Conservation (phyloP, 2,888 invertebrate species). For the Antheraea assamensis region DNA sequence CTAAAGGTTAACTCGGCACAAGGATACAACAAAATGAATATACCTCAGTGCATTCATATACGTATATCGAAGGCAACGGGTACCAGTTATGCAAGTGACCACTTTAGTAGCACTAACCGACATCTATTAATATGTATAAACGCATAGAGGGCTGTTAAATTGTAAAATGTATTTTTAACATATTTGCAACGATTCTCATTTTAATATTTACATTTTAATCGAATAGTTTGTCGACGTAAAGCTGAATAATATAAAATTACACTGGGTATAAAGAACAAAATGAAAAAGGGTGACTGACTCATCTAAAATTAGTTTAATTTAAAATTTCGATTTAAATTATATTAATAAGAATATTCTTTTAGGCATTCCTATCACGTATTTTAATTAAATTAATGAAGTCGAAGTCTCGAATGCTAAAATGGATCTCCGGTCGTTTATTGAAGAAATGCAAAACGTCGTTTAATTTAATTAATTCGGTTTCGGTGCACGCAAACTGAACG, state of each 20-base stretch:
- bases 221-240: background rate
- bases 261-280: too few species aligned
- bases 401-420: background rate
- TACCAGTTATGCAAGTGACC: background rate
- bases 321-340: background rate
- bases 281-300: too few species aligned
- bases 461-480: background rate
- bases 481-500: background rate
- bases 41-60: background rate
- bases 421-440: background rate
- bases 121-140: conserved; percentile 1
- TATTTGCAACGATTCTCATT: background rate
- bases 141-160: background rate
- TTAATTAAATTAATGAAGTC: conserved; percentile 15
- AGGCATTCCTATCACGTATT: background rate
- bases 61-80: background rate
- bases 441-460: background rate
- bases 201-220: background rate
- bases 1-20: background rate
- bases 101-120: background rate
- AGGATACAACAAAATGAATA: background rate
- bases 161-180: background rate
- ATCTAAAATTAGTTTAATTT: background rate
- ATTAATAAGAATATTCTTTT: conserved; percentile 22
- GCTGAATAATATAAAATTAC: background rate